Evolutionary conservation across 2,113 vertebrate genomes (phyloP), one percentile per base, ranked within the genome.

Genomic region (Cathartes aura): DNA sequence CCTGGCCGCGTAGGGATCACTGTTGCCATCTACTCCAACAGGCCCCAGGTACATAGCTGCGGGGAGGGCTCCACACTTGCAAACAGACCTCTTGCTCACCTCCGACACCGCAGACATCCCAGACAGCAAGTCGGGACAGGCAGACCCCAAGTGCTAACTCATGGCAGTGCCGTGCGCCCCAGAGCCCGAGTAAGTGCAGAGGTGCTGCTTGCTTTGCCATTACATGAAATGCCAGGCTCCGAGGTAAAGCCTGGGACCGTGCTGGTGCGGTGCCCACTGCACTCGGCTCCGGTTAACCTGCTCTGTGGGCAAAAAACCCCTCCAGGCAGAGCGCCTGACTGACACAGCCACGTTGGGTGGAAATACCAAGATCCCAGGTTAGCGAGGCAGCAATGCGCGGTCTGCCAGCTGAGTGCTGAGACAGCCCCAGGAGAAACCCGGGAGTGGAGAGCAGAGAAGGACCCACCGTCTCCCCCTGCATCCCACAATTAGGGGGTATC

Each of bases 21-120:
- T 62, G 43, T 48, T 38, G 23, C n/a, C 27, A 26, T 15, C 59
- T 32, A 6, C 75, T 63, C n/a, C 56, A 60, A 32, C 58, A 63
- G 58, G 11, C 9, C 20, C 7, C 2, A 2, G 9, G 38, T 29
- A n/a, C 11, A 19, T 0, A 1, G 38, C 62, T 81, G 24, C 2
- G 2, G 24, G 40, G 62, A 66, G 24, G 24, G 19, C 15, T 67
- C 19, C 3, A 0, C 32, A 23, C 9, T 18, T 56, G 32, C 50
- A 55, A 36, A 45, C 10, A 8, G 48, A 42, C 22, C 22, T 14
- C 18, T n/a, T 45, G 50, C 62, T 66, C 38, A 29, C 32, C 14
- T n/a, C 30, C 15, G 12, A 88, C 56, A 42, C 83, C 59, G 17
- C 34, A 18, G 24, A 71, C 47, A 3, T 12, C 36, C 9, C 0